A percentile compares a stretch with the other conserved stretches of the same genome.
Evolutionary conservation across 2,797 vertebrate genomes (phyloP).

Genomic region (Melanotaenia maccullochi): DNA sequence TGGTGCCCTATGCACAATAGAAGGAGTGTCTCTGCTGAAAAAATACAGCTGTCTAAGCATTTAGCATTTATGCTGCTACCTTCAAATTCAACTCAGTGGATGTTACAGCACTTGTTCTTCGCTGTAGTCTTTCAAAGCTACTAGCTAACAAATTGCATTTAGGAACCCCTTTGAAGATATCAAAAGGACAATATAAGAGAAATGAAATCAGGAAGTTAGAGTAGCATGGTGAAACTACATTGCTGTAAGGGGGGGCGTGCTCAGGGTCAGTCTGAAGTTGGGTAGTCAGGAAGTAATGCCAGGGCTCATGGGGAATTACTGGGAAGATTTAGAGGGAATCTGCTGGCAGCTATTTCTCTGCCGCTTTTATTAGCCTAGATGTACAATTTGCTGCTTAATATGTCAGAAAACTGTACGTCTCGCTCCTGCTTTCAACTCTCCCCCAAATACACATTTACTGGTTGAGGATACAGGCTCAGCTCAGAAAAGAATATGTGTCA

Average conservation of each 20-base stretch:
- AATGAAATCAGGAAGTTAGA: slow-evolving; percentile 33
- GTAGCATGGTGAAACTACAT: slow-evolving; percentile 25
- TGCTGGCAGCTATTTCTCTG: slow-evolving; percentile 70
- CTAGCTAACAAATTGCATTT: not conserved
- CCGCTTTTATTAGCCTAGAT: slow-evolving; percentile 76
- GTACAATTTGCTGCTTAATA: slow-evolving; percentile 70
- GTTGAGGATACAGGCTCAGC: slow-evolving; percentile 16
- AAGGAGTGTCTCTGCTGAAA: no score
- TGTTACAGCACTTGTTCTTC: not conserved
- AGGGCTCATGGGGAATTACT: slow-evolving; percentile 76
- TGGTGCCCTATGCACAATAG: not conserved
- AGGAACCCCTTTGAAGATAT: slow-evolving; percentile 9
- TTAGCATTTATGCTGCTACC: not conserved
- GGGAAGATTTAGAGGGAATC: slow-evolving; percentile 74
- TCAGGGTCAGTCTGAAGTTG: slow-evolving; percentile 67
- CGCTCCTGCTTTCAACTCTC: slow-evolving; percentile 35
- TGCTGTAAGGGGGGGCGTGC: slow-evolving; percentile 12
- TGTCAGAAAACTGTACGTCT: slow-evolving; percentile 59
- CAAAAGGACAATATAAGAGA: slow-evolving; percentile 26
- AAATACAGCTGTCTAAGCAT: not conserved
- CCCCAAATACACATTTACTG: not conserved
- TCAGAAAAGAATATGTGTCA: slow-evolving; percentile 25
- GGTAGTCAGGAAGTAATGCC: slow-evolving; percentile 69
- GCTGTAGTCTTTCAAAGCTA: not conserved
- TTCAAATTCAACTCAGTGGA: not conserved